Base-by-base conservation (phyloP, 2,113 vertebrate species). In the Hirundichthys speculiger region DNA sequence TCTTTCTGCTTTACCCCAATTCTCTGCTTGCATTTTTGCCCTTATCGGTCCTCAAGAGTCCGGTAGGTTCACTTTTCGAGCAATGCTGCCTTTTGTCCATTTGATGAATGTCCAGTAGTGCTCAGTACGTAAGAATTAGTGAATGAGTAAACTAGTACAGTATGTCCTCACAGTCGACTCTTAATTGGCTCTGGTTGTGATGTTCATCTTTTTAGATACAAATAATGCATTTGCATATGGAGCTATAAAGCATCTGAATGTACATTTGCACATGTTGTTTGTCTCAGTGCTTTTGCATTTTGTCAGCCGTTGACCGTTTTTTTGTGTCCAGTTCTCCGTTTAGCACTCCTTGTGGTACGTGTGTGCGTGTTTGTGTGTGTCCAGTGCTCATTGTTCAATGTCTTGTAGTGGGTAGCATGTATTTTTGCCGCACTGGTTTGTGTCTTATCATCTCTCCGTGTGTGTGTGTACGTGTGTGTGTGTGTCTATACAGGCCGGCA, bases 401-500 rank as follows among this genome's bases (percentile, higher is more conserved):
- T 85, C 40, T 51, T 54, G 61, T 84, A 1, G 18, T 83, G 60
- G 27, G 50, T 11, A 46, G 41, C 55, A 63, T 64, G 51, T 79
- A 51, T 59, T 66, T n/a, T 53, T 43, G 8, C 43, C 59, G 64
- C 18, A 69, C 46, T 75, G 18, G 52, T 79, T 58, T 65, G 34
- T 75, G 57, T 82, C 75, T 84, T 83, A 81, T 85, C 76, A 79
- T 73, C 24, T 59, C 59, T 77, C 39, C 39, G 22, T 76, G 65
- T 78, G 51, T 70, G 57, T 69, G 55, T 90, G 30, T 77, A 39
- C 90, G 59, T 88, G 84, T 88, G 72, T 84, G 84, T 93, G 86
- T 87, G 89, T 92, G 92, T 94, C 58, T 92, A 89, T 90, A 34
- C 92, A 98, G 97, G 96, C 97, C 90, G 96, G 98, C 92, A 96